Conservation (phyloP, 2,888 invertebrate species). For the Heteromyza rotundicornis region DNA sequence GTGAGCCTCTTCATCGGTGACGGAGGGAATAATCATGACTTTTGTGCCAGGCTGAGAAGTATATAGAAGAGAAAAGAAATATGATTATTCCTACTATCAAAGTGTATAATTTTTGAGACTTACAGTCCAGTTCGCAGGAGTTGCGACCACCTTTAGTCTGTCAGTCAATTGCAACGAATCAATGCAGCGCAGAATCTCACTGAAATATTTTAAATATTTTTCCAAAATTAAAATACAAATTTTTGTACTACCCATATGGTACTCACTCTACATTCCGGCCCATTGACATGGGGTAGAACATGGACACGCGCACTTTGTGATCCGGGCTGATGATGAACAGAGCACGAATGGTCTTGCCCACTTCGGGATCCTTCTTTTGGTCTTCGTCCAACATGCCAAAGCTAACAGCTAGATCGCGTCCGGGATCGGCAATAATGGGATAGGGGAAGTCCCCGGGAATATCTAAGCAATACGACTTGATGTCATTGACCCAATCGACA, state of each 20-base stretch:
- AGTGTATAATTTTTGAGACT: slow-evolving; percentile 41
- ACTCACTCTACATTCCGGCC: slow-evolving; percentile 86
- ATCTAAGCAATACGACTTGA: slow-evolving; percentile 73
- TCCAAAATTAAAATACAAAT: background rate
- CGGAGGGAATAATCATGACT: slow-evolving; percentile 80
- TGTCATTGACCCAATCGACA: slow-evolving; percentile 78
- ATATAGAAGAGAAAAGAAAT: background rate
- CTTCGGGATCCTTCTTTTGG: slow-evolving; percentile 70
- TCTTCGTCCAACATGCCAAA: slow-evolving; percentile 82
- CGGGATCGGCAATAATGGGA: slow-evolving; percentile 82
- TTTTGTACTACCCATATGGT: too few relatives aligned
- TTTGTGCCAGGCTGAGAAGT: slow-evolving; percentile 70
- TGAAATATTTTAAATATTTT: slow-evolving; percentile 53
- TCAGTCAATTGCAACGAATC: slow-evolving; percentile 83
- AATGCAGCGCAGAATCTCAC: slow-evolving; percentile 83
- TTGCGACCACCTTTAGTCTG: slow-evolving; percentile 74
- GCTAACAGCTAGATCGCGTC: slow-evolving; percentile 72
- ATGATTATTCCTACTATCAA: background rate
- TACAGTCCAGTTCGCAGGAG: slow-evolving; percentile 87
- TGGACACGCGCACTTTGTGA: slow-evolving; percentile 77
- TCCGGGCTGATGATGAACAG: slow-evolving; percentile 83
- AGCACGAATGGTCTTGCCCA: slow-evolving; percentile 75
- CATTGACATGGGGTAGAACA: slow-evolving; percentile 85
- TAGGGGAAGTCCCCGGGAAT: slow-evolving; percentile 78
- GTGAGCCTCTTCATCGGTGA: slow-evolving; percentile 71